phyloP scores from a whole-genome alignment of 2,113 vertebrate genomes.

The Hiodon alosoides region DNA sequence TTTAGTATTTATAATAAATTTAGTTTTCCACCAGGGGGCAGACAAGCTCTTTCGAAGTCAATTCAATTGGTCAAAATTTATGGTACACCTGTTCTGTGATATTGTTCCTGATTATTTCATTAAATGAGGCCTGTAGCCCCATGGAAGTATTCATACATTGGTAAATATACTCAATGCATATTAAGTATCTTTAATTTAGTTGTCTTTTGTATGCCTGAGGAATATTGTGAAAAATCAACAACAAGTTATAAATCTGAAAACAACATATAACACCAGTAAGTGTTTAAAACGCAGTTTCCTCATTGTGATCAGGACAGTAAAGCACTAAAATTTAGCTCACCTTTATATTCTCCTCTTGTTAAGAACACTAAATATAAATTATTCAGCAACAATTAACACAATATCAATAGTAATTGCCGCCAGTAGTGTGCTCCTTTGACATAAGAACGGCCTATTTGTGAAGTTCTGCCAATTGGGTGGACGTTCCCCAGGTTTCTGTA shows the following conservation, averaged over 20 bases:
- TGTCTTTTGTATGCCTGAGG: neutral
- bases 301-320: conserved; percentile 4
- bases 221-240: neutral
- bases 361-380: conserved; percentile 48
- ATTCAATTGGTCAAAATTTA: neutral
- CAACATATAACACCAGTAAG: neutral
- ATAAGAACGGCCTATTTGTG: conserved; percentile 39
- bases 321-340: conserved; percentile 52
- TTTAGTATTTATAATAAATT: no score
- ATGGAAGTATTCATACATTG: neutral
- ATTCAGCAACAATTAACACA: conserved; percentile 59
- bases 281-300: no score
- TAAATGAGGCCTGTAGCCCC: no score
- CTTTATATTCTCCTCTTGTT: conserved; percentile 50
- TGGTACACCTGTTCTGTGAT: neutral
- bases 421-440: conserved; percentile 48
- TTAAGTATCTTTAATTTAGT: conserved; percentile 2
- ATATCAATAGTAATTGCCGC: conserved; percentile 59
- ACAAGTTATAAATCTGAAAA: conserved; percentile 2
- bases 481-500: conserved; percentile 41
- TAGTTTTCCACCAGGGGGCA: conserved; percentile 58
- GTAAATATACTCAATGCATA: neutral
- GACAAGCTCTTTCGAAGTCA: conserved; percentile 37
- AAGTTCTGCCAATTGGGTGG: conserved; percentile 56
- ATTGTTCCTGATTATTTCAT: neutral